phyloP scores from a whole-genome alignment of 2,113 vertebrate species.

The Nyctereutes procyonoides region DNA sequence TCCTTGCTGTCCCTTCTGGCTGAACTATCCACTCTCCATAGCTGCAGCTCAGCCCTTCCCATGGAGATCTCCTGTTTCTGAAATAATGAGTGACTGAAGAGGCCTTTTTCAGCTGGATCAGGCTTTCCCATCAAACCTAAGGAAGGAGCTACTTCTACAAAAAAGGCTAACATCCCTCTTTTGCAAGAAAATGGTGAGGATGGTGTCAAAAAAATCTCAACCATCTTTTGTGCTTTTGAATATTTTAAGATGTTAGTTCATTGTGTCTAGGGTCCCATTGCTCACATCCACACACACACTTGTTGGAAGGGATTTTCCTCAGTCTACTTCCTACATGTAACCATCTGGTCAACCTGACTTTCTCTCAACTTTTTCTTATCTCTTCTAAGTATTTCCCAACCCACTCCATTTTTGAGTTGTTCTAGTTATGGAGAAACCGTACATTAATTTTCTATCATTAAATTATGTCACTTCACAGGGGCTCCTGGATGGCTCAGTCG shows the following conservation, averaged over 20 bases:
- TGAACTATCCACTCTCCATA: background rate
- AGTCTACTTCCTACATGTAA: background rate
- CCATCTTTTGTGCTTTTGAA: background rate
- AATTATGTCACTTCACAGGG: background rate
- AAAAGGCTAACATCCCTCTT: background rate
- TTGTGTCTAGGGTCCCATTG: background rate
- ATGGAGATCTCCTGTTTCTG: background rate
- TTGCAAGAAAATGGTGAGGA: background rate
- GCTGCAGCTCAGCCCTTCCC: background rate
- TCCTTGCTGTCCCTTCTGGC: background rate
- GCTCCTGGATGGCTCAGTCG: background rate
- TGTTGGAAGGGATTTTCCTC: background rate
- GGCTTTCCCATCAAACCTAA: background rate
- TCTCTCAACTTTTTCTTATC: background rate
- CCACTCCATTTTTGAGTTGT: background rate
- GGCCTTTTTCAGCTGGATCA: background rate
- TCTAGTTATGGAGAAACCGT: constrained; percentile 7
- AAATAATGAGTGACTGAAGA: background rate
- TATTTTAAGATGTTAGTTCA: background rate
- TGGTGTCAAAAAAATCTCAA: background rate
- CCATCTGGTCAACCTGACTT: background rate
- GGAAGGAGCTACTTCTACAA: background rate
- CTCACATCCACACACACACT: background rate
- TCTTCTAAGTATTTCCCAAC: background rate
- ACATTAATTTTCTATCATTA: background rate